A percentile compares a stretch with the other conserved stretches of the same genome.
These are phyloP conservation scores for Erpetoichthys calabaricus DNA, from an alignment of 2,797 vertebrate species.

Conservation along the genomic window DNA sequence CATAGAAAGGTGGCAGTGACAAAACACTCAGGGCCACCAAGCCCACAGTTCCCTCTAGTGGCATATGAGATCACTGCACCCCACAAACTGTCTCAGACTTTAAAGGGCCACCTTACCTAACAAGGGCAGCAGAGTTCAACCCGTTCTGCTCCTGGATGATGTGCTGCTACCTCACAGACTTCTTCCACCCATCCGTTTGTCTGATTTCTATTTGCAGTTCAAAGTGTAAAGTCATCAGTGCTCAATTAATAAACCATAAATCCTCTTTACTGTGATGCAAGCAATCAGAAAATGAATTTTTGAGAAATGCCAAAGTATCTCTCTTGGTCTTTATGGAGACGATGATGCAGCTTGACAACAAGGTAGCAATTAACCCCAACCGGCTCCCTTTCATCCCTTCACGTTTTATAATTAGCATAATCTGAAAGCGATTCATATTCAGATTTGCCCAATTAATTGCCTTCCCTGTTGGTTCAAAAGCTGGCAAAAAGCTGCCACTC, in stretches of 20 bases:
- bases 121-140: too few species aligned
- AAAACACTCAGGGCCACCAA: too few species aligned
- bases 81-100: too few species aligned
- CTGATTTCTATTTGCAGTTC: too few species aligned
- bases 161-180: too few species aligned
- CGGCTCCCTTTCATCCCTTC: slow-evolving; percentile 7
- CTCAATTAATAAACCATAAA: slow-evolving; percentile 21
- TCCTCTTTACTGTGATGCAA: slow-evolving; percentile 13
- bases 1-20: too few species aligned
- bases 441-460: slow-evolving; percentile 11
- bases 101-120: too few species aligned
- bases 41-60: too few species aligned
- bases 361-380: slow-evolving; percentile 11
- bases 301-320: slow-evolving; percentile 11
- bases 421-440: not conserved
- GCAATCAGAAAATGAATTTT: slow-evolving; percentile 17
- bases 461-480: slow-evolving; percentile 22
- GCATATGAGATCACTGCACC: too few species aligned
- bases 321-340: slow-evolving; percentile 15
- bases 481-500: slow-evolving; percentile 18
- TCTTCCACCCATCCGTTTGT: too few species aligned
- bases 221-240: slow-evolving; percentile 23
- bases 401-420: slow-evolving; percentile 7
- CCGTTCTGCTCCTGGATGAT: too few species aligned
- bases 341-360: slow-evolving; percentile 10